Conservation (phyloP, 23 tunicate species). For the Botrylloides violaceus region DNA sequence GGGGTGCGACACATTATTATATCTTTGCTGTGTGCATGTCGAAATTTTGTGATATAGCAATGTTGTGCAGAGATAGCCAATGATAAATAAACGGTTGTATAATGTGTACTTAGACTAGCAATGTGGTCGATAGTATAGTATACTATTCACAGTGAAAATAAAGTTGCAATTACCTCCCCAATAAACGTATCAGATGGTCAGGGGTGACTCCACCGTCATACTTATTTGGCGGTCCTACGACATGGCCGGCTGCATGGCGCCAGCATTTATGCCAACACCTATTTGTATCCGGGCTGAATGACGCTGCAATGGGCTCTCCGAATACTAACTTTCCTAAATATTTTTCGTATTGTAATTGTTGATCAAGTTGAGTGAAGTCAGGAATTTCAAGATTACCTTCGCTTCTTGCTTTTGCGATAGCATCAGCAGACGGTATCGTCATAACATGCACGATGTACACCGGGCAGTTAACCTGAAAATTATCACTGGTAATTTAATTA, state of each 20-base stretch:
- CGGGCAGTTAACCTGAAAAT: constrained; percentile 92
- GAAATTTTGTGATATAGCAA: not conserved
- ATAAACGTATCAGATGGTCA: constrained; percentile 5
- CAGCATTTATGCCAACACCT: constrained; percentile 42
- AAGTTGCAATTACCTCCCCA: constrained; percentile 1
- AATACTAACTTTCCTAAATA: constrained; percentile 19
- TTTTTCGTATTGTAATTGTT: not conserved
- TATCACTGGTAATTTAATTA: too few species aligned
- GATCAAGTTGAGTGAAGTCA: not conserved
- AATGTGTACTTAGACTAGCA: too few species aligned
- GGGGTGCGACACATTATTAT: not conserved
- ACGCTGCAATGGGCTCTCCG: constrained; percentile 42
- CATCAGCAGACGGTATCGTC: constrained; percentile 86
- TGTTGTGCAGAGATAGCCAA: not conserved
- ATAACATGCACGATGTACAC: constrained; percentile 95
- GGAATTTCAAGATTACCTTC: constrained; percentile 28
- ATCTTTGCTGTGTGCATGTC: not conserved
- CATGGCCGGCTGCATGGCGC: constrained; percentile 38
- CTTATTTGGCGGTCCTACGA: constrained; percentile 32
- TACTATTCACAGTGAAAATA: not conserved
- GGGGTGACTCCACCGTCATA: constrained; percentile 12
- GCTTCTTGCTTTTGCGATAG: constrained; percentile 60
- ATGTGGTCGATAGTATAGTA: too few species aligned
- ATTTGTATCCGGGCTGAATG: constrained; percentile 21
- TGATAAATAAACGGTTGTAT: too few species aligned